A percentile compares a stretch with the other conserved stretches of the same genome.
Conservation (phyloP, 2,888 invertebrate species). For the Orchestes rusci region DNA sequence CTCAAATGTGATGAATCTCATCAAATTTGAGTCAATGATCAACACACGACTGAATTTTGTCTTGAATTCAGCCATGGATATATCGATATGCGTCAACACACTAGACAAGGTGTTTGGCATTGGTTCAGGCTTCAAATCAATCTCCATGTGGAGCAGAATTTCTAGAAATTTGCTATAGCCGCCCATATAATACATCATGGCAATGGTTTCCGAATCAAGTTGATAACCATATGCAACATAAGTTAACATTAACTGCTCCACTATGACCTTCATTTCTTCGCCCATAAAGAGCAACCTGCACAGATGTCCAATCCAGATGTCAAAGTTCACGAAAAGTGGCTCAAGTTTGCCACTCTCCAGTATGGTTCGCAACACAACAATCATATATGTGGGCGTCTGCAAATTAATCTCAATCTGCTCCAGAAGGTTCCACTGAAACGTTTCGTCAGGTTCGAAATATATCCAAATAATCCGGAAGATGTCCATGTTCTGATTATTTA, state of each 20-base stretch:
- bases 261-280: constrained; percentile 23
- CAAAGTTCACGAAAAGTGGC: constrained; percentile 23
- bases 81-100: neutral
- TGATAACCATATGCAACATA: constrained; percentile 23
- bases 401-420: too few species aligned
- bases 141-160: constrained; percentile 28
- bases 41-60: neutral
- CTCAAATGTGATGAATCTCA: neutral
- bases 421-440: neutral
- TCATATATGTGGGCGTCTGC: too few species aligned
- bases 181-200: constrained; percentile 21
- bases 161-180: constrained; percentile 26
- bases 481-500: neutral
- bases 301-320: constrained; percentile 16
- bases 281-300: constrained; percentile 18
- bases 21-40: neutral
- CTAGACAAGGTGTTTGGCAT: neutral
- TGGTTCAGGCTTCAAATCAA: constrained; percentile 8
- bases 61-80: neutral
- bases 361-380: constrained; percentile 28
- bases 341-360: constrained; percentile 28
- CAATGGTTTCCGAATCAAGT: constrained; percentile 18
- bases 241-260: too few species aligned
- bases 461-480: neutral
- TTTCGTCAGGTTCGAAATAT: neutral